Evolutionary conservation across 2,797 vertebrate species (phyloP), one percentile per base, ranked within the genome.

Genomic region (Alauda arvensis): DNA sequence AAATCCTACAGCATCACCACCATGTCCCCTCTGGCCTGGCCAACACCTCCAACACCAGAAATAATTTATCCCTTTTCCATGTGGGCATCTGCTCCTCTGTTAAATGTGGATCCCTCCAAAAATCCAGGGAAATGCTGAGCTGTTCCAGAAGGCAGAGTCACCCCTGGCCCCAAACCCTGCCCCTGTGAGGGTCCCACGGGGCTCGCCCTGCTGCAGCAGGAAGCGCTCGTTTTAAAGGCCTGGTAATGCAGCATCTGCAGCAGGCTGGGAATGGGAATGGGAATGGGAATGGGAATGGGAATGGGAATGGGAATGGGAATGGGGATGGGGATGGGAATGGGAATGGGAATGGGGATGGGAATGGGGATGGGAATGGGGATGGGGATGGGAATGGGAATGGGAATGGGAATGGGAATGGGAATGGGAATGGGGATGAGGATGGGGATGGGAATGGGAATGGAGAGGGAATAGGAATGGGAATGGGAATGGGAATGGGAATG

Each of bases 171-270:
- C 37, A 33, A 24, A 28, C 8, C 51, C 31, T 40, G 33, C 28
- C 63, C 40, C 12, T 5, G 17, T 3, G 7, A 13, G 59, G 85
- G 9, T 3, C 4, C 19, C n/a, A 11, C 0, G 1, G 70, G 69
- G 83, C 66, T 77, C 26, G 81, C 66, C 74, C 87, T 85, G 51
- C 74, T 28, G 52, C 52, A 81, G 46, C 84, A 72, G 43, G 17
- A 59, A 42, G 34, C 34, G 8, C 34, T 37, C 34, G 34, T 60
- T 71, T 65, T 62, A 39, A 45, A 78, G 55, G 62, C 33, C 62
- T 77, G 37, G 57, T 85, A 78, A 85, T 56, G 34, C 34, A 37
- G 10, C 34, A 37, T 37, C 34, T 37, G 34, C 34, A 37, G 8
- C 34, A 37, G 34, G 34, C 34, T 37, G 89, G 56, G n/a, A 85